phyloP scores from a whole-genome alignment of 2,113 vertebrate genomes.

The Chrysochloris asiatica region DNA sequence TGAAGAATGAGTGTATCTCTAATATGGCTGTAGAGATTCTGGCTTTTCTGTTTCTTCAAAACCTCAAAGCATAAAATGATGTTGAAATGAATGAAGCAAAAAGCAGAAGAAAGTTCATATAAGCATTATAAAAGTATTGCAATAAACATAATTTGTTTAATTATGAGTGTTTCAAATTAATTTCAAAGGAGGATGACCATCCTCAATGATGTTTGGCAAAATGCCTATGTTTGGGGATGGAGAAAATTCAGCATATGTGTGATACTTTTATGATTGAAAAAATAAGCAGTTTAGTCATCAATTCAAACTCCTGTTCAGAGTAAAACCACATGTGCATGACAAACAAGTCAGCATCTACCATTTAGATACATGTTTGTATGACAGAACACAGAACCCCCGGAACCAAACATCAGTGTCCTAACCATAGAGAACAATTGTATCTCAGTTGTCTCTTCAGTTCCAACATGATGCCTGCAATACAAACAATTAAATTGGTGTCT shows the following conservation, averaged over 20 bases:
- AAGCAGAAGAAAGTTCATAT: slow-evolving; percentile 28
- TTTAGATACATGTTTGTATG: neutral
- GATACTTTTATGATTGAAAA: slow-evolving; percentile 16
- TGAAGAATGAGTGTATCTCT: neutral
- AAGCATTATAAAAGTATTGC: neutral
- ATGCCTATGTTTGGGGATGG: slow-evolving; percentile 36
- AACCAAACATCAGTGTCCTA: neutral
- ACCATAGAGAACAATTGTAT: neutral
- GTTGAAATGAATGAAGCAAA: slow-evolving; percentile 15
- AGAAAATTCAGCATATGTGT: neutral
- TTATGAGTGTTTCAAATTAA: slow-evolving; percentile 58
- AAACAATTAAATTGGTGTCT: neutral
- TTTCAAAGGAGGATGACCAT: slow-evolving; percentile 46
- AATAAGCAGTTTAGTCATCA: slow-evolving; percentile 33
- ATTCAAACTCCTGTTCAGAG: slow-evolving; percentile 43
- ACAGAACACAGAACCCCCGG: neutral
- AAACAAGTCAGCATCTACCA: neutral
- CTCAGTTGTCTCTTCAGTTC: neutral
- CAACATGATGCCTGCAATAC: neutral
- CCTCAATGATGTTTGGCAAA: slow-evolving; percentile 17
- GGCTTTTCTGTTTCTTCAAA: slow-evolving; percentile 20
- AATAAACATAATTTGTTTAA: slow-evolving; percentile 55
- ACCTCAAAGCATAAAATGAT: slow-evolving; percentile 39
- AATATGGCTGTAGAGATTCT: neutral
- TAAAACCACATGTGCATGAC: slow-evolving; percentile 21